Evolutionary conservation across 92 coral and sea anemone genomes (phyloP), one percentile per base, ranked within the genome.

Genomic region (Pocillopora meandrina): DNA sequence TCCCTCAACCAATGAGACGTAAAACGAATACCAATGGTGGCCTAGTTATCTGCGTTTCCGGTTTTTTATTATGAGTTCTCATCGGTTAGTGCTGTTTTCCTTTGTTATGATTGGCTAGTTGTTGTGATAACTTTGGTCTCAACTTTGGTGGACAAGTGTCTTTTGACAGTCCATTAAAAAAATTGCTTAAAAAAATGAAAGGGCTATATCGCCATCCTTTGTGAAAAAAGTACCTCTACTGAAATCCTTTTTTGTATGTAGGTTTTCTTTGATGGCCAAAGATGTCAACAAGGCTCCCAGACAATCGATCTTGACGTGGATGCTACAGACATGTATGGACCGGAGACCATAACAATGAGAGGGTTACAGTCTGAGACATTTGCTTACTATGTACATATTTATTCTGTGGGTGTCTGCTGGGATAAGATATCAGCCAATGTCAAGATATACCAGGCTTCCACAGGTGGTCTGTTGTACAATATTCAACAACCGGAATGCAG

Each of bases 291-390:
- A 19, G 92, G 92, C 18, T 80, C 92, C 20, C 90, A 93, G 84
- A 81, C 82, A 15, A 93, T 93, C 31, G 92, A 92, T 67, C 88
- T 93, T 56, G 97, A 93, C 88, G 90, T 93, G 19, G 97, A 93
- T 79, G 97, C 93, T 19, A 93, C 97, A 10, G 86, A 88, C 65
- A 93, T 93, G 97, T 91, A 88, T 82, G 97, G 97, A 60, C 97
- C 97, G 8, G 97, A 93, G 88, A 93, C 97, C 1, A 91, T 84
- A 71, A 93, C 97, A 1, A 85, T 91, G 62, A 89, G 83, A 59
- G 97, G 94, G 18, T 78, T 93, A 72, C 95, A 91, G 75, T 90
- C 94, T 72, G 93, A 87, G 42, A 86, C 93, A 56, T 93, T 90
- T 63, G 86, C 80, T 42, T 93, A 93, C 72, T 93, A 88, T 55